These are phyloP conservation scores for Clusia tigrina DNA, from an alignment of 2,888 invertebrate genomes.

Conservation along the genomic window DNA sequence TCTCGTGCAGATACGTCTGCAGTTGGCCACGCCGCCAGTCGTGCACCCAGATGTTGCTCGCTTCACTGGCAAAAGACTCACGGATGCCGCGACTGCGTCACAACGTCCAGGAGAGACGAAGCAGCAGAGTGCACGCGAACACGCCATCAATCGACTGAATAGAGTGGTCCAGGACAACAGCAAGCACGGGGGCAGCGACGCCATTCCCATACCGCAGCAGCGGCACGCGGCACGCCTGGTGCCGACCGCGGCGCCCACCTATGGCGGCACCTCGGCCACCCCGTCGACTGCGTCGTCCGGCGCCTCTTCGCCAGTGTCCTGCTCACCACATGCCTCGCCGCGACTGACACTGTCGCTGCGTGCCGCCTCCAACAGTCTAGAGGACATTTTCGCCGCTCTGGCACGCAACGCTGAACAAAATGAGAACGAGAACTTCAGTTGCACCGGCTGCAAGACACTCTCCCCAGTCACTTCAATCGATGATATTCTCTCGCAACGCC, in stretches of 20 bases:
- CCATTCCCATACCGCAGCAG: slow-evolving; percentile 30
- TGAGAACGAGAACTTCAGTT: slow-evolving; percentile 30
- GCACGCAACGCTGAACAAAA: slow-evolving; percentile 56
- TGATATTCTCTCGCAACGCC: slow-evolving; percentile 60
- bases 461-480: slow-evolving; percentile 61
- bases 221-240: slow-evolving; percentile 26
- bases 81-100: slow-evolving; percentile 53
- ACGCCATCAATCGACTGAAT: slow-evolving; percentile 52
- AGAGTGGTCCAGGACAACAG: slow-evolving; percentile 39
- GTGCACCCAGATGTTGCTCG: slow-evolving; percentile 39
- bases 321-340: slow-evolving; percentile 41
- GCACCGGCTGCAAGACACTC: slow-evolving; percentile 41
- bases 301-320: slow-evolving; percentile 40
- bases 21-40: slow-evolving; percentile 40
- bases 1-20: slow-evolving; percentile 27
- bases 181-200: slow-evolving; percentile 43
- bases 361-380: slow-evolving; percentile 57
- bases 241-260: slow-evolving; percentile 31
- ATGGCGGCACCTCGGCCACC: slow-evolving; percentile 51
- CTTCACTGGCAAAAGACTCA: slow-evolving; percentile 43
- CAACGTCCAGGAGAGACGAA: slow-evolving; percentile 41
- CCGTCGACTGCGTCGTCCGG: slow-evolving; percentile 53
- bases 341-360: slow-evolving; percentile 49
- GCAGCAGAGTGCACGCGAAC: slow-evolving; percentile 51
- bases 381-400: slow-evolving; percentile 61